Base-by-base conservation (phyloP, 2,113 vertebrate genomes). In the Calidris pygmaea region DNA sequence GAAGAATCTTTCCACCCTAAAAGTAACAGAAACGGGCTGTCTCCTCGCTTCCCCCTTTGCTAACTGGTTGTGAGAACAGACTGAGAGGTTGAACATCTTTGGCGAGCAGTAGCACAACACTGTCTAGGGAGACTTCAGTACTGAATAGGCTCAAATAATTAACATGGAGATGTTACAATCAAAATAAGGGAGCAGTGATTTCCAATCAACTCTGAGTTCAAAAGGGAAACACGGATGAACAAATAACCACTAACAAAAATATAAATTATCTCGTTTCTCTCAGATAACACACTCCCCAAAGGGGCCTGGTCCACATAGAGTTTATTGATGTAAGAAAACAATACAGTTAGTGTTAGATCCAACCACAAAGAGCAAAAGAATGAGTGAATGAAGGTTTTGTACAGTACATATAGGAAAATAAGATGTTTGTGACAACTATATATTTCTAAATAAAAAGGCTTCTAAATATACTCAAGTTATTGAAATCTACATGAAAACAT, bases 291-390 rank as follows among this genome's bases (percentile, higher is more conserved):
- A 97, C 97, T 97, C 96, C 97, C 97, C 96, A 75, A 90, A 74
- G 93, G 97, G 97, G 96, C 98, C 98, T 99, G 98, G 99, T 99
- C 99, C 98, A 99, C 98, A 98, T 98, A 98, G 98, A 98, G 97
- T 99, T 99, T 99, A 99, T 99, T 98, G 98, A 98, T 98, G 98
- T 98, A 98, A 98, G 98, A 98, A 99, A 99, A 99, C 98, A 98
- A 98, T 99, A 99, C 98, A 99, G 98, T 98, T 99, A 99, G 98
- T 99, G 98, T 99, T 98, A 98, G 98, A 99, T 98, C 98, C 98
- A 98, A 98, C 97, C 98, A 98, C 98, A 98, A 98, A 98, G 97
- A 98, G 97, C 97, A 97, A 98, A 97, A 95, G 92, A 96, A 98
- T 94, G 97, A 98, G 95, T 96, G 96, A 98, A 97, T 96, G 96